These are phyloP conservation scores for Ctenicera cuprea DNA, from an alignment of 2,888 invertebrate genomes.

Conservation along the genomic window DNA sequence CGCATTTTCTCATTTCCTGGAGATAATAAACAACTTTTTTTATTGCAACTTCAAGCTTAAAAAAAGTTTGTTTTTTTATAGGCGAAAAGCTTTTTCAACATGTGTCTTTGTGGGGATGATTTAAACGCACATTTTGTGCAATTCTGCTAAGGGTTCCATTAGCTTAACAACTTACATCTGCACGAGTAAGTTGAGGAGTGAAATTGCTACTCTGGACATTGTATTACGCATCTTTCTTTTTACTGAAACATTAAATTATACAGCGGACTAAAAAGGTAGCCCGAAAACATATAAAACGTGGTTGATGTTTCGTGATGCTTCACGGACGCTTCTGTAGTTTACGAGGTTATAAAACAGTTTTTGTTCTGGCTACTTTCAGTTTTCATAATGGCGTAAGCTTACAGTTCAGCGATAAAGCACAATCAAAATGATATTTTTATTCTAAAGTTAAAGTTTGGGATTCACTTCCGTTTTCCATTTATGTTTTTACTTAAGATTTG, in stretches of 20 bases:
- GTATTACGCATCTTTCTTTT: conserved; percentile 14
- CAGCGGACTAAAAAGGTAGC: conserved; percentile 21
- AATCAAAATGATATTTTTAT: conserved; percentile 22
- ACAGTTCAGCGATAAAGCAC: conserved; percentile 26
- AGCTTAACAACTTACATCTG: conserved; percentile 10
- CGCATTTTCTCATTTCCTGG: conserved; percentile 20
- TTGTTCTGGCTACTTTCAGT: conserved; percentile 28
- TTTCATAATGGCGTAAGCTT: conserved; percentile 24
- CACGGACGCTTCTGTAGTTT: conserved; percentile 30
- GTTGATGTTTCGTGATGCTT: conserved; percentile 28
- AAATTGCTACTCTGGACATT: conserved; percentile 24
- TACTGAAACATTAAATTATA: conserved; percentile 21
- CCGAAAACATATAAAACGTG: conserved; percentile 26
- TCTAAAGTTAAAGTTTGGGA: not conserved
- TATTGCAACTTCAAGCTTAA: not conserved
- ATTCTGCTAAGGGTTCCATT: conserved; percentile 1
- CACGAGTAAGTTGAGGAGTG: not conserved
- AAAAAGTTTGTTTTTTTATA: not conserved
- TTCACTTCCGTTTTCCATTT: not conserved
- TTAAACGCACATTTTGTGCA: not conserved
- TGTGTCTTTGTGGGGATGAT: not conserved
- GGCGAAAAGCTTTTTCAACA: not conserved
- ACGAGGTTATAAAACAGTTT: conserved; percentile 35
- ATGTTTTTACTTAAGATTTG: not conserved
- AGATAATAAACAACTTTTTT: conserved; percentile 7